Percentiles rank a stretch among this genome's conserved stretches.
Evolutionary conservation across 2,888 invertebrate genomes (phyloP).

Genomic region (Leptothorax acervorum): DNA sequence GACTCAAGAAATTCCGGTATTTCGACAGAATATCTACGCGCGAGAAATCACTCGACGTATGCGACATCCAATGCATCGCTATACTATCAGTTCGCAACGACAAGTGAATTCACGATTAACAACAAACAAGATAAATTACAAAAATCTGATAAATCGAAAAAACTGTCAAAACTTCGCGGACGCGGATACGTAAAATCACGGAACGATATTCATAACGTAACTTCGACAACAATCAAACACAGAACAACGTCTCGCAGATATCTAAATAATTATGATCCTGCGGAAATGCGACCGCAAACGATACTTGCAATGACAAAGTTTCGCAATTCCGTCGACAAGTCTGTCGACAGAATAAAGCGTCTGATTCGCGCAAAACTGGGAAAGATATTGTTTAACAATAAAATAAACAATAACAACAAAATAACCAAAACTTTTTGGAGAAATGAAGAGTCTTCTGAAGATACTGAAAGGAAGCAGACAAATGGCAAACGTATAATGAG

Average conservation of each 20-base stretch:
- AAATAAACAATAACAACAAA: conserved; percentile 65
- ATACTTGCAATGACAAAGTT: conserved; percentile 16
- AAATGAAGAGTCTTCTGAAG: conserved; percentile 66
- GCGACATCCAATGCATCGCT: not conserved
- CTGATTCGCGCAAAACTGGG: conserved; percentile 74
- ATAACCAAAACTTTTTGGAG: conserved; percentile 68
- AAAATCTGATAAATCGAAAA: not conserved
- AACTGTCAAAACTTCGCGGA: not conserved
- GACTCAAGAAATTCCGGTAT: not conserved
- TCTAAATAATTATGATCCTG: not conserved
- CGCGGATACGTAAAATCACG: not conserved
- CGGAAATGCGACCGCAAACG: not conserved
- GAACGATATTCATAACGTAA: not conserved
- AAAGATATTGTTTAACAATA: conserved; percentile 67
- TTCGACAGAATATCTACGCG: not conserved
- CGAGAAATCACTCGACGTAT: not conserved
- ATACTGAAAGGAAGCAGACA: conserved; percentile 65
- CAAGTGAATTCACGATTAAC: not conserved
- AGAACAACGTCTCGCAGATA: not conserved
- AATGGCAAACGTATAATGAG: conserved; percentile 17
- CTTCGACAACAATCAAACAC: conserved; percentile 22
- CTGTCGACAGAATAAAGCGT: conserved; percentile 67
- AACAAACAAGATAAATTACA: not conserved
- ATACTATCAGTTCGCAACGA: not conserved
- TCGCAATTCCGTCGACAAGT: conserved; percentile 36